Percentiles rank a stretch among this genome's conserved stretches.
These are phyloP conservation scores for Scomberomorus guttatus DNA, from an alignment of 2,797 vertebrate genomes.

Conservation along the genomic window DNA sequence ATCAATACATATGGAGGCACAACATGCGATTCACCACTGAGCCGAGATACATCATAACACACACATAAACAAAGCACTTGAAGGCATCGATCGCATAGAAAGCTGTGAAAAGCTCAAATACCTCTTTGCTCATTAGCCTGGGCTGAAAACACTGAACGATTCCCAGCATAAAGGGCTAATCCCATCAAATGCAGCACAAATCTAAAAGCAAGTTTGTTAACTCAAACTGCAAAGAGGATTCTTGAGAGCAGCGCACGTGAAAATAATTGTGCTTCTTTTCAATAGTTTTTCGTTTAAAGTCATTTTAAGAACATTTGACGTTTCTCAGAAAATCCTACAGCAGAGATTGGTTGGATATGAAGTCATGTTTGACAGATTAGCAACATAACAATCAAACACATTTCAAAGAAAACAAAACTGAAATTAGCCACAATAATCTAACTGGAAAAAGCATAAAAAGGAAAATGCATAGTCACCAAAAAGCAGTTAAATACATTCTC, in stretches of 20 bases:
- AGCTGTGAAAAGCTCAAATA: conserved; percentile 8
- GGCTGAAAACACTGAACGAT: conserved; percentile 50
- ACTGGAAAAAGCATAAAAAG: neutral
- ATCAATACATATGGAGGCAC: conserved; percentile 60
- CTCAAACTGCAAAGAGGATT: neutral
- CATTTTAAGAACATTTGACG: neutral
- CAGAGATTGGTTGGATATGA: neutral
- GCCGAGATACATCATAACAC: conserved; percentile 31
- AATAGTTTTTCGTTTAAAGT: neutral
- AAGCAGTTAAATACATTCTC: conserved; percentile 5
- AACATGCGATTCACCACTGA: conserved; percentile 26
- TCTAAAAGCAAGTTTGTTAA: neutral
- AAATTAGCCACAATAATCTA: neutral
- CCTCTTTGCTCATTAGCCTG: conserved; percentile 27
- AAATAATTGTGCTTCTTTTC: neutral
- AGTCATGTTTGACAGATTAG: neutral
- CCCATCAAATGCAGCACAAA: conserved; percentile 14
- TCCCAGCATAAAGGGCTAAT: conserved; percentile 19
- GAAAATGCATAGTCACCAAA: neutral
- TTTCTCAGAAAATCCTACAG: neutral
- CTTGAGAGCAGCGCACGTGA: neutral
- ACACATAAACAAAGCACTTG: conserved; percentile 56
- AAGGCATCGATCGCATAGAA: conserved; percentile 7
- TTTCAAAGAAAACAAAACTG: neutral
- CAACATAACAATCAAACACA: neutral